Percentiles rank a stretch among this genome's conserved stretches.
Conservation (phyloP, 1,140 invertebrate genomes). For the Papilio polyxenes region DNA sequence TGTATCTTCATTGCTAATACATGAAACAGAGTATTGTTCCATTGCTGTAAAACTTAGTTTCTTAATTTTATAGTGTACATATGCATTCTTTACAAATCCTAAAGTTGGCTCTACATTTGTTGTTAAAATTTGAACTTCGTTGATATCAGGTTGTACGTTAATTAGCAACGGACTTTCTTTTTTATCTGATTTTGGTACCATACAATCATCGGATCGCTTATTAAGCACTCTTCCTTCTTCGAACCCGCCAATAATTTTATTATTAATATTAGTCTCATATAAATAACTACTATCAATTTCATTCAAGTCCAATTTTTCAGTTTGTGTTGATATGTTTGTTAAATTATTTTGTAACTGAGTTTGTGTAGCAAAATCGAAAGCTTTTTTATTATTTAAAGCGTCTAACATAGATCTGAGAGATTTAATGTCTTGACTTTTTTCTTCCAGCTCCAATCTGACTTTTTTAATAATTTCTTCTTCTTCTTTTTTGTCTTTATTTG, state of each 20-base stretch:
- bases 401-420: conserved; percentile 51
- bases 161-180: conserved; percentile 37
- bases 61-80: conserved; percentile 65
- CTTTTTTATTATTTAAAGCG: conserved; percentile 37
- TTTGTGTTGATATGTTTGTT: conserved; percentile 37
- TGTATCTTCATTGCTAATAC: conserved; percentile 35
- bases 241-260: background rate
- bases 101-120: conserved; percentile 54
- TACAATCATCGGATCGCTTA: background rate
- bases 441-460: conserved; percentile 45
- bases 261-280: background rate
- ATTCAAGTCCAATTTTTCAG: conserved; percentile 15
- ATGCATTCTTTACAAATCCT: conserved; percentile 55
- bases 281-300: background rate
- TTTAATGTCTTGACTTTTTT: conserved; percentile 58
- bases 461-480: conserved; percentile 48
- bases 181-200: conserved; percentile 32
- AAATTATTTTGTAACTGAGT: conserved; percentile 33
- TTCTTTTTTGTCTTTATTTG: conserved; percentile 45
- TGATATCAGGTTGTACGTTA: conserved; percentile 30
- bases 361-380: conserved; percentile 32
- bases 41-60: conserved; percentile 54
- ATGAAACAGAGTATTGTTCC: conserved; percentile 63
- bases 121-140: conserved; percentile 64
- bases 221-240: conserved; percentile 3